Evolutionary conservation across 2,113 vertebrate genomes (phyloP), one percentile per base, ranked within the genome.

Genomic region (Actinemys pallida): DNA sequence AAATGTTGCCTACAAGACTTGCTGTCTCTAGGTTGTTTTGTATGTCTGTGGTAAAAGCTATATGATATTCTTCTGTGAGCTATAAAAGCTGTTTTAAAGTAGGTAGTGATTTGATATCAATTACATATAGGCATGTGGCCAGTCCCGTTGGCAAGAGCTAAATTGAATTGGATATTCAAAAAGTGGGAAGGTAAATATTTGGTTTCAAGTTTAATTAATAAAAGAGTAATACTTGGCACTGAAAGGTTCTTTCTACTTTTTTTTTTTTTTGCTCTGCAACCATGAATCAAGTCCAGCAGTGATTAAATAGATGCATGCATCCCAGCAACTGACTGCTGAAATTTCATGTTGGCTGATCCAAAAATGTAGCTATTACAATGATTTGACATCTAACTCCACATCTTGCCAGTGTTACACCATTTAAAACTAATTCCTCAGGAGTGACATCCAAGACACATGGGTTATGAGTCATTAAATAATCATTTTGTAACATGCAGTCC

Each of bases 401-500:
- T 93, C 84, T 96, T 94, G 93, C 95, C 35, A 85, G 47, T 75
- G 85, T 90, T 95, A 86, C 69, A 25, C 31, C 80, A 91, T 94
- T 95, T 96, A 94, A 94, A 96, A 87, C 42, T 87, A 92, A 93
- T 95, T 96, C 89, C 75, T 96, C 92, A 88, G 80, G 54, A 96
- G 80, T 92, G 96, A 90, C 86, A 95, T 92, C 92, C 94, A 90
- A 84, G 53, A 82, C 79, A 52, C 54, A 86, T 93, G 89, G 87
- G 94, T 96, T 97, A 90, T 88, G 84, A 95, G 89, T 94, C 94
- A 95, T 96, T 95, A 95, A 95, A 92, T 93, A 97, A 95, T 95
- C 54, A 92, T 96, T 96, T 94, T 86, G 87, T 94, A 95, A 69
- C 90, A 88, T 35, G 10, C 72, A 52, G 88, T n/a, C 56, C 57